Evolutionary conservation across 2,888 invertebrate genomes (phyloP).

Genomic region (Aporophyla lueneburgensis): DNA sequence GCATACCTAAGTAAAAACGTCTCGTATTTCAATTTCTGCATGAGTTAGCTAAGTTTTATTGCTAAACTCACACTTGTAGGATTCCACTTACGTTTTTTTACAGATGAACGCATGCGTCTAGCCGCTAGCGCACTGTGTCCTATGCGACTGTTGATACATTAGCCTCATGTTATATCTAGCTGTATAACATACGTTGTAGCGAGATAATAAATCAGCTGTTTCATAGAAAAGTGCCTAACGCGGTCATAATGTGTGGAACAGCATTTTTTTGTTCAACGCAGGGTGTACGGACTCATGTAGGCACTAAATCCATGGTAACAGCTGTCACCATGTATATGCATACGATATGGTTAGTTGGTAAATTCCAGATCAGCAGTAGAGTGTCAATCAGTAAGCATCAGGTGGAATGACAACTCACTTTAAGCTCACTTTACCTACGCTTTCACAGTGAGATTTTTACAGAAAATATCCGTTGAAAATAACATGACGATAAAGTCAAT

Average conservation of each 20-base stretch:
- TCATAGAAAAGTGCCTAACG: no score
- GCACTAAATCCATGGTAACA: no score
- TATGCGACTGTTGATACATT: background rate
- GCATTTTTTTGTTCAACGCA: no score
- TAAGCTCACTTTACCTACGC: background rate
- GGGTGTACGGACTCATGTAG: no score
- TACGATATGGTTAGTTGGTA: background rate
- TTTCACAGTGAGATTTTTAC: background rate
- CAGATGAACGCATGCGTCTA: background rate
- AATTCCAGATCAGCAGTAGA: background rate
- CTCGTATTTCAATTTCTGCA: background rate
- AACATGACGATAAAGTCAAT: background rate
- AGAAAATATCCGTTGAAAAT: background rate
- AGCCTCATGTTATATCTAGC: background rate
- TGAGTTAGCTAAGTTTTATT: background rate
- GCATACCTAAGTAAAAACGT: background rate
- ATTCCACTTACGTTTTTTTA: background rate
- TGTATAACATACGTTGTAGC: no score
- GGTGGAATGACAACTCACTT: background rate
- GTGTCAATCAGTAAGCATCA: background rate
- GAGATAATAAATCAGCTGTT: no score
- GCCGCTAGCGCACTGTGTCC: background rate
- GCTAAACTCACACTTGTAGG: background rate
- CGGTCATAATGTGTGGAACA: no score
- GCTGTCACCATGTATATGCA: no score